Evolutionary conservation across 1,140 invertebrate genomes (phyloP).

Genomic region (Caenorhabditis latens): DNA sequence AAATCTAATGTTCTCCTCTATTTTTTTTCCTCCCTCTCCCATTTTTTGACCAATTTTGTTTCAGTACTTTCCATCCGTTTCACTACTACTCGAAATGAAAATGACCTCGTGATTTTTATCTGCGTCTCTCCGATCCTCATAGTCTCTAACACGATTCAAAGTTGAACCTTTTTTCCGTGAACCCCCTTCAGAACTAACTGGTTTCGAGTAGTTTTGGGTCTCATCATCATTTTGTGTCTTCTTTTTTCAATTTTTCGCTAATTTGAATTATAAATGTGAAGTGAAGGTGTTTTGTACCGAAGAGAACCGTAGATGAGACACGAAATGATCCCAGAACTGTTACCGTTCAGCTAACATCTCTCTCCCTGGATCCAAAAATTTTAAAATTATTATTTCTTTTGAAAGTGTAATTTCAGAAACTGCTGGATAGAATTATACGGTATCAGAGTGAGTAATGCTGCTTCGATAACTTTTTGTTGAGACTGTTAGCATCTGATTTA

Average conservation of each 20-base stretch:
- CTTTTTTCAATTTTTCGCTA: slow-evolving; percentile 13
- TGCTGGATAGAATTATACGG: too few species aligned
- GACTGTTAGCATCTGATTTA: too few species aligned
- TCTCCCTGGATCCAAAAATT: too few species aligned
- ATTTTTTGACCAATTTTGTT: slow-evolving; percentile 41
- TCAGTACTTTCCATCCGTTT: slow-evolving; percentile 11
- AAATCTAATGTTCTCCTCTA: slow-evolving; percentile 23
- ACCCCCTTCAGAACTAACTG: not conserved
- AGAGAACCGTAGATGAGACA: not conserved
- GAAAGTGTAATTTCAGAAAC: too few species aligned
- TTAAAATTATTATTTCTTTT: too few species aligned
- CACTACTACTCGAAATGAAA: slow-evolving; percentile 44
- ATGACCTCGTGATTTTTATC: slow-evolving; percentile 14
- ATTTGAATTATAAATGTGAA: not conserved
- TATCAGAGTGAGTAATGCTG: too few species aligned
- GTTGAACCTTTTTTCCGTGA: slow-evolving; percentile 43
- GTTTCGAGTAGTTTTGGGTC: slow-evolving; percentile 30
- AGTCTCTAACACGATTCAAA: not conserved
- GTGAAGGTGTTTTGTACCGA: not conserved
- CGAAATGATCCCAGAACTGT: too few species aligned
- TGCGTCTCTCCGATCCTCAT: not conserved
- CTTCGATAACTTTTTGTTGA: too few species aligned
- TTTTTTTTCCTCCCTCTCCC: not conserved
- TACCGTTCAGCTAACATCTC: too few species aligned
- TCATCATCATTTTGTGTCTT: slow-evolving; percentile 26